These are phyloP conservation scores for Bombus impatiens DNA, from an alignment of 1,140 invertebrate species.

Conservation along the genomic window DNA sequence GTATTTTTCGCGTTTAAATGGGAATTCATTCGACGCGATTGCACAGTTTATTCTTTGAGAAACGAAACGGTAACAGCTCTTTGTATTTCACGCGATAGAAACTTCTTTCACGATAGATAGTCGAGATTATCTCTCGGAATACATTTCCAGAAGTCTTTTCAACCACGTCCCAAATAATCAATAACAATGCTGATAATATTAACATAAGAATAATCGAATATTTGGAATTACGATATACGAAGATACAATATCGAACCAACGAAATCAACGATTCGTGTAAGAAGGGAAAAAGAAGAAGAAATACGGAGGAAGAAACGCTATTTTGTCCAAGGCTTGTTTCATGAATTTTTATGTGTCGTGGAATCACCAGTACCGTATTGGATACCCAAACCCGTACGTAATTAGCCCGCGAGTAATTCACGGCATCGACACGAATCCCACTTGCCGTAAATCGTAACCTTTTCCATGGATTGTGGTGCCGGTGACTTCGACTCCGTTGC, in stretches of 20 bases:
- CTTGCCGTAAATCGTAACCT: slow-evolving; percentile 55
- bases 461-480: neutral
- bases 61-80: neutral
- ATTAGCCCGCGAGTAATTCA: slow-evolving; percentile 18
- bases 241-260: neutral
- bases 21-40: slow-evolving; percentile 4
- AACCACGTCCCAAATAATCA: neutral
- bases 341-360: neutral
- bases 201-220: neutral
- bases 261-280: neutral
- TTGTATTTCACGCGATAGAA: neutral
- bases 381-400: neutral
- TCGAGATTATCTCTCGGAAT: neutral
- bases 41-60: neutral
- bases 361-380: neutral
- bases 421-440: slow-evolving; percentile 61
- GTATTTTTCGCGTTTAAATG: slow-evolving; percentile 19
- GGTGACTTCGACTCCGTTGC: neutral
- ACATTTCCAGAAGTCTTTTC: neutral
- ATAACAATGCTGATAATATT: neutral
- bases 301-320: neutral
- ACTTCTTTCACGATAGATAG: neutral
- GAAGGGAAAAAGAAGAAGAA: neutral
- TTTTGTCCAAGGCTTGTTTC: neutral
- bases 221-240: too few relatives aligned